phyloP scores from a whole-genome alignment of 2,797 vertebrate species.

The Streptopelia turtur region DNA sequence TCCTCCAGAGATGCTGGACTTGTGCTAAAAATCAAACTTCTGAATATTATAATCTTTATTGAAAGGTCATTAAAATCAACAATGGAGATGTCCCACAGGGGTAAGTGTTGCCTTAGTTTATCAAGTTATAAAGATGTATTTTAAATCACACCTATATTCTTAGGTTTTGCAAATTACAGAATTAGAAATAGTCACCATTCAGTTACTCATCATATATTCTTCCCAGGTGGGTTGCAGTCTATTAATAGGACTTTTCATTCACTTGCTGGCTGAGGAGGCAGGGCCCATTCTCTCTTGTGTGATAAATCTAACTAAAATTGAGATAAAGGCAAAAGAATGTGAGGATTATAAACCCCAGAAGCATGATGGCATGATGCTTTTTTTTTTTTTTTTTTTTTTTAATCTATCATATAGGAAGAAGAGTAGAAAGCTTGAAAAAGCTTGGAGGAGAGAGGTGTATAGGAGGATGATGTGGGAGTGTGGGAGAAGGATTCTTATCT shows the following conservation, averaged over 20 bases:
- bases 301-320: background rate
- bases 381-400: background rate
- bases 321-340: background rate
- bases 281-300: background rate
- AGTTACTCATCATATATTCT: background rate
- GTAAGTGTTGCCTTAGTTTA: background rate
- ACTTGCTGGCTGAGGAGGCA: background rate
- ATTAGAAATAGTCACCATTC: background rate
- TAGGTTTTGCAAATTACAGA: background rate
- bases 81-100: background rate
- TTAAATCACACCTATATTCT: background rate
- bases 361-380: background rate
- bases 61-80: background rate
- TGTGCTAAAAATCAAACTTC: background rate
- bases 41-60: background rate
- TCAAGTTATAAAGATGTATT: background rate
- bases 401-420: background rate
- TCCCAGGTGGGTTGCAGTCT: background rate
- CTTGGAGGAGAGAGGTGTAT: rapidly evolving
- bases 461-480: rapidly evolving
- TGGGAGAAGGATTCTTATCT: background rate
- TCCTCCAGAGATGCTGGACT: background rate
- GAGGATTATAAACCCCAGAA: background rate
- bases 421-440: background rate
- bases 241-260: background rate